phyloP scores from a whole-genome alignment of 2,113 vertebrate species.

The Pterocles gutturalis region DNA sequence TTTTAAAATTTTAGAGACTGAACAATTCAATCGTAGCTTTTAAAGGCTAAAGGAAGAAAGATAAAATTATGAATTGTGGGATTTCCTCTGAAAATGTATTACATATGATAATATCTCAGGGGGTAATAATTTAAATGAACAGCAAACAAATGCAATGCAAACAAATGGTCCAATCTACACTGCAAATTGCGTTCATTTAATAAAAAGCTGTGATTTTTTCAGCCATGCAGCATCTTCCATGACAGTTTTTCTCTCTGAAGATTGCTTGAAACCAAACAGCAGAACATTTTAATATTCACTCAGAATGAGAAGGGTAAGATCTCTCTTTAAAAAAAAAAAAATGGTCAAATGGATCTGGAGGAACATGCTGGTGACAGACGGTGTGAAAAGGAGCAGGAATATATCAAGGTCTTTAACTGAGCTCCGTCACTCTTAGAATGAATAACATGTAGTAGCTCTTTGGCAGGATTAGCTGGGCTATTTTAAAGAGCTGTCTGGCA shows the following conservation, averaged over 20 bases:
- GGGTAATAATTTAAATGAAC: background rate
- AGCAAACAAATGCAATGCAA: background rate
- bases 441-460: background rate
- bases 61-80: background rate
- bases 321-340: background rate
- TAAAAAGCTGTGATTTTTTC: background rate
- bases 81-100: background rate
- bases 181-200: background rate
- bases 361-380: background rate
- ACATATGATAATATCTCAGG: background rate
- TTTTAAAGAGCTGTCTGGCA: background rate
- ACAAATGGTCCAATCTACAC: background rate
- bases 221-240: background rate
- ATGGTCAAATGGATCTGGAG: background rate
- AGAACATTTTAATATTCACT: background rate
- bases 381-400: background rate
- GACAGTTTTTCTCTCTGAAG: background rate
- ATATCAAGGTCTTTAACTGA: background rate
- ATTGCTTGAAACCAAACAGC: background rate
- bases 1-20: background rate
- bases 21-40: background rate
- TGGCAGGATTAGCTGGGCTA: background rate
- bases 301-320: background rate
- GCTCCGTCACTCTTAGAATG: background rate
- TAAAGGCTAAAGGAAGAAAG: background rate